A percentile compares a stretch with the other conserved stretches of the same genome.
These are phyloP conservation scores for Pegoplata infirma DNA, from an alignment of 2,888 invertebrate species.

Conservation along the genomic window DNA sequence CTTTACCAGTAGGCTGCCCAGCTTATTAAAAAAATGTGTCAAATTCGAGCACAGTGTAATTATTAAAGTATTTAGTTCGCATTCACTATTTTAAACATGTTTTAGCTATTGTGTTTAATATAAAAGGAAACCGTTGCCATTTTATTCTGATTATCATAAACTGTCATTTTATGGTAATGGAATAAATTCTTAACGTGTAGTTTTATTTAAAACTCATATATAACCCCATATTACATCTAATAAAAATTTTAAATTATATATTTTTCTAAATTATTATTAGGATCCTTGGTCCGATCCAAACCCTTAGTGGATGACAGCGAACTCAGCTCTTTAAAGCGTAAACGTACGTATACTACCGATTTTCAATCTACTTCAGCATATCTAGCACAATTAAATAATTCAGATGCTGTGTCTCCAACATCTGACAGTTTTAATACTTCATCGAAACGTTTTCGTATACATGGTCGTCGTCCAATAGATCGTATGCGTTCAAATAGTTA, in stretches of 20 bases:
- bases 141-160: too few relatives aligned
- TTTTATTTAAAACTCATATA: too few relatives aligned
- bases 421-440: conserved; percentile 64
- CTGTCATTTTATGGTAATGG: too few relatives aligned
- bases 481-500: conserved; percentile 73
- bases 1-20: too few relatives aligned
- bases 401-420: conserved; percentile 62
- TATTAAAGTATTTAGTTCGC: too few relatives aligned
- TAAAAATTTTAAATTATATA: not conserved
- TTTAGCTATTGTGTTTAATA: too few relatives aligned
- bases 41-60: too few relatives aligned
- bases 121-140: too few relatives aligned
- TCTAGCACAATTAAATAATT: conserved; percentile 29
- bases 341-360: conserved; percentile 72
- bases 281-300: conserved; percentile 71
- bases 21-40: too few relatives aligned
- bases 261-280: conserved; percentile 63
- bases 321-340: conserved; percentile 70
- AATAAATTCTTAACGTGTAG: too few relatives aligned
- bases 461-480: conserved; percentile 74
- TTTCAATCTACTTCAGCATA: conserved; percentile 59
- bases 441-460: conserved; percentile 75
- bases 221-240: too few relatives aligned
- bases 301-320: conserved; percentile 65
- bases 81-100: too few relatives aligned